Evolutionary conservation across 2,888 invertebrate genomes (phyloP).

Genomic region (Heliconius cydno): DNA sequence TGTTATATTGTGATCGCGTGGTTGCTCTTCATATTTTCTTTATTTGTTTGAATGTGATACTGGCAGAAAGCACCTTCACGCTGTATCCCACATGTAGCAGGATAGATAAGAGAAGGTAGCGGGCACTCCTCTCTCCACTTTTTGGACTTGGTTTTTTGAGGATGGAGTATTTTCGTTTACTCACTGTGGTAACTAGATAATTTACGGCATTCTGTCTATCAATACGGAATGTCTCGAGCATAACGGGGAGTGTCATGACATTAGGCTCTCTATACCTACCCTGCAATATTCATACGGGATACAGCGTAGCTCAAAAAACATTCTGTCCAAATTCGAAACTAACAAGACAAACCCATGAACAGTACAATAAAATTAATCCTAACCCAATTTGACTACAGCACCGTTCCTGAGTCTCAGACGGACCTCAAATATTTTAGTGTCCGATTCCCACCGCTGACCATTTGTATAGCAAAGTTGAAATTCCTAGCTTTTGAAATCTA

Average conservation of each 20-base stretch:
- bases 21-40: slow-evolving; percentile 19
- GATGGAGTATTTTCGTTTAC: not conserved
- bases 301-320: not conserved
- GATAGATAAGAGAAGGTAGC: too few species aligned
- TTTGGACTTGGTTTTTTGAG: not conserved
- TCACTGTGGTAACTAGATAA: not conserved
- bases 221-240: not conserved
- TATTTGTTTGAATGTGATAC: not conserved
- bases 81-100: not conserved
- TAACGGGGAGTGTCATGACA: not conserved
- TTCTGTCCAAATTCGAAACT: not conserved
- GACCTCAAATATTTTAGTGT: slow-evolving; percentile 46
- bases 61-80: not conserved
- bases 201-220: not conserved
- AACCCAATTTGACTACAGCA: slow-evolving; percentile 42
- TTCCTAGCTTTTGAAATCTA: slow-evolving; percentile 38
- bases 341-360: slow-evolving; percentile 32
- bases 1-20: slow-evolving; percentile 30
- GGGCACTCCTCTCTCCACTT: too few species aligned
- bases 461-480: slow-evolving; percentile 42
- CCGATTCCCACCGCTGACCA: slow-evolving; percentile 42
- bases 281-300: not conserved
- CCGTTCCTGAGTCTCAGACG: slow-evolving; percentile 32
- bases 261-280: not conserved
- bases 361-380: slow-evolving; percentile 45